Evolutionary conservation across 30 jellyfish, hydroid and myxozoan genomes (phyloP), one percentile per base, ranked within the genome.

Genomic region (Catostylus mosaicus): DNA sequence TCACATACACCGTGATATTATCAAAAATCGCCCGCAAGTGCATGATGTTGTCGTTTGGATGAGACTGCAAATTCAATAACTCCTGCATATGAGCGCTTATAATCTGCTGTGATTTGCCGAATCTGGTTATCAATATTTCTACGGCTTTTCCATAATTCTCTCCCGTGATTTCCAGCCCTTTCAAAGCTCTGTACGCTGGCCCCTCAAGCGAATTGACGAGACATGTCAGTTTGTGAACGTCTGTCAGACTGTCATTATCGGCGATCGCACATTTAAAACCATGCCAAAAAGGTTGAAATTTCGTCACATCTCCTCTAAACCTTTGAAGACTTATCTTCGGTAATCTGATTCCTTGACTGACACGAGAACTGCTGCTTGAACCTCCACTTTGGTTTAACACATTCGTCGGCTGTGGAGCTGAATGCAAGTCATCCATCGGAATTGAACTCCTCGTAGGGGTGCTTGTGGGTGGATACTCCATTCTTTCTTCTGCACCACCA

Each of bases 361-460:
- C 9, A 9, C 27, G 73, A n/a, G n/a, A n/a, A n/a, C n/a, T n/a
- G n/a, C n/a, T n/a, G 23, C 73, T 32, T 36, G 82, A 70, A 32
- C 82, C 43, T 70, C 82, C 82, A 70, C 82, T 70, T 40, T 31
- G 74, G 26, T 70, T 70, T 20, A 32, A 11, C 82, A 38, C 20
- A 7, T 12, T 19, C 37, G 36, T 70, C 12, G 75, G 82, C 30
- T 32, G 82, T 70, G 68, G 43, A 70, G 75, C 75, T 66, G 30
- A 7, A 7, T 30, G 79, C 30, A 66, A 6, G 29, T 24, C n/a
- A n/a, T n/a, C 68, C 24, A 14, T 66, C 30, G 67, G 66, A 66
- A 24, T 66, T 31, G 79, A 18, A 30, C 82, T 70, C 75, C 74
- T 33, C 26, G 74, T 26, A 70, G 82, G 82, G 63, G 82, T 70